Evolutionary conservation across 2,888 invertebrate genomes (phyloP).

Genomic region (Orchestes rusci): DNA sequence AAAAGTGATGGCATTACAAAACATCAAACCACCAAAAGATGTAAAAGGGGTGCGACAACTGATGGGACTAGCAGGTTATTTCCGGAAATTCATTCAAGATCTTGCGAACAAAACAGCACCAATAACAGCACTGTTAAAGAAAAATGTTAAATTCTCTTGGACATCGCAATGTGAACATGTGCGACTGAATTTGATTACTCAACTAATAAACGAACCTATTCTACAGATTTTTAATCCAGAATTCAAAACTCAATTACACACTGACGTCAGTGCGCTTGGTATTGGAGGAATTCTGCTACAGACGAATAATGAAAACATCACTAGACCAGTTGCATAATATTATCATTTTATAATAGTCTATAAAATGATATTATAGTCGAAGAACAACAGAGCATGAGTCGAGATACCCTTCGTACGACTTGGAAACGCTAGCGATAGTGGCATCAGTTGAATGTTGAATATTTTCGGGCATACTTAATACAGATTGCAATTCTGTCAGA

Average conservation of each 20-base stretch:
- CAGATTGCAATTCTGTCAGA: conserved; percentile 7
- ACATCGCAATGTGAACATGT: conserved; percentile 13
- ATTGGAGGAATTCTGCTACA: conserved; percentile 12
- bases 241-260: conserved; percentile 12
- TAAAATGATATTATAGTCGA: conserved; percentile 20
- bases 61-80: conserved; percentile 18
- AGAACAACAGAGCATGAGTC: conserved; percentile 18
- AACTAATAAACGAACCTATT: conserved; percentile 15
- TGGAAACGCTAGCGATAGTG: conserved; percentile 24
- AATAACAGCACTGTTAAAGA: conserved; percentile 14
- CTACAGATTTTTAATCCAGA: conserved; percentile 16
- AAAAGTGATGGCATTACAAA: conserved; percentile 14
- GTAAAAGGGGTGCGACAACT: conserved; percentile 20
- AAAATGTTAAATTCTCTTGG: conserved; percentile 12
- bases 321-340: conserved; percentile 14
- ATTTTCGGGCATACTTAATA: background rate
- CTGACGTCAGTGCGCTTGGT: conserved; percentile 15
- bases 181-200: conserved; percentile 11
- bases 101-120: conserved; percentile 16
- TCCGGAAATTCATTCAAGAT: conserved; percentile 13
- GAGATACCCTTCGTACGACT: conserved; percentile 19
- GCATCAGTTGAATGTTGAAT: background rate
- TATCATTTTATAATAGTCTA: no score
- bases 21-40: conserved; percentile 11
- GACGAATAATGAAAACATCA: background rate